phyloP scores from a whole-genome alignment of 2,113 vertebrate species.

The Chaetorhynchus papuensis region DNA sequence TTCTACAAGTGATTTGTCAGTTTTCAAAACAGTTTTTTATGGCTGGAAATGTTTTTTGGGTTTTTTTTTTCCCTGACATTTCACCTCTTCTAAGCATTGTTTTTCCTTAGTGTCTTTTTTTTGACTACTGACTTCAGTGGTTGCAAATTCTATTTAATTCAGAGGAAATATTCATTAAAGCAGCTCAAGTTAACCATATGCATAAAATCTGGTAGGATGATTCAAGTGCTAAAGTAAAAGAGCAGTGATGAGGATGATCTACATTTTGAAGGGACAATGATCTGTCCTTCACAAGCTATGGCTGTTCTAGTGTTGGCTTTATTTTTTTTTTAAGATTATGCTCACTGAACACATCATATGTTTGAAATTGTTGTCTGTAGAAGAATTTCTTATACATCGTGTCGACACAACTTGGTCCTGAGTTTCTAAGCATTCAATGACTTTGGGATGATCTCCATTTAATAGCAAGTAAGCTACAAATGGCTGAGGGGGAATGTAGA shows the following conservation, averaged over 20 bases:
- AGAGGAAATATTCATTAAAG: neutral
- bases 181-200: neutral
- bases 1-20: neutral
- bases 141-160: neutral
- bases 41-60: neutral
- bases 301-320: neutral
- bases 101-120: neutral
- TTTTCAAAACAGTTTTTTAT: neutral
- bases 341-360: neutral
- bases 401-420: neutral
- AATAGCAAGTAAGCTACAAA: neutral
- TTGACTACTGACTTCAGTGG: neutral
- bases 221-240: neutral
- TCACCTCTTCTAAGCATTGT: neutral
- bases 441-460: neutral
- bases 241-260: neutral
- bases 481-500: accelerated
- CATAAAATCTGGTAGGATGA: neutral
- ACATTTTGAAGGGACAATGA: neutral
- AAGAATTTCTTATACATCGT: neutral
- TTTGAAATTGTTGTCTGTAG: neutral
- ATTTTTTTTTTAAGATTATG: neutral
- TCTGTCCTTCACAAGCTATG: neutral
- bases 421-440: neutral
- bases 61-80: neutral